Conservation (phyloP, 2,797 vertebrate species). For the Eulemur rubriventer region DNA sequence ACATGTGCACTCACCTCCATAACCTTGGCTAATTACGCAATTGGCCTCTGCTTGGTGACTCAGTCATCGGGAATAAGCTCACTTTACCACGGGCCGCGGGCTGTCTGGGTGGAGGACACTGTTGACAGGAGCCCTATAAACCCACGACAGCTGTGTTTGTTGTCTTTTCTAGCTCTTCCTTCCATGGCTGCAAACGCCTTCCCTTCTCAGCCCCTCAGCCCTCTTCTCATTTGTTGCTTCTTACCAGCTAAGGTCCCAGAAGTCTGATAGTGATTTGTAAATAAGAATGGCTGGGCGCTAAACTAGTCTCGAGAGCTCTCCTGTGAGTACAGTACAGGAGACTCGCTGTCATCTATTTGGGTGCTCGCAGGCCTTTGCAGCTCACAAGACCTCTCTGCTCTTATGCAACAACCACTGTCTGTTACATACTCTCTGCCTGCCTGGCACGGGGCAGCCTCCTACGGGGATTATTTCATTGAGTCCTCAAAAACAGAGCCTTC, state of each 20-base stretch:
- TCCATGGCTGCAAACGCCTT: neutral
- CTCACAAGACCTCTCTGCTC: neutral
- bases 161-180: neutral
- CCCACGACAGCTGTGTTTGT: conserved; percentile 23
- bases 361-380: neutral
- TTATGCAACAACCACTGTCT: neutral
- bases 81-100: neutral
- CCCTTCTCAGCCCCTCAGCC: neutral
- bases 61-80: neutral
- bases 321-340: neutral
- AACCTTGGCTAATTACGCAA: neutral
- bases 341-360: neutral
- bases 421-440: neutral
- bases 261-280: neutral
- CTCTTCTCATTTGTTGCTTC: neutral
- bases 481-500: neutral
- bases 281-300: neutral
- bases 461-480: neutral
- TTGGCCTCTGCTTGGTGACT: neutral
- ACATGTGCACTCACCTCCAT: neutral
- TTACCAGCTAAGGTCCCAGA: neutral
- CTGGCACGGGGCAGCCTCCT: neutral
- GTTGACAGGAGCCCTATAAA: neutral
- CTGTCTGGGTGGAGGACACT: neutral
- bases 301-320: neutral